Percentiles rank a stretch among this genome's conserved stretches.
Evolutionary conservation across 2,888 invertebrate species (phyloP).

Genomic region (Steinernema carpocapsae): DNA sequence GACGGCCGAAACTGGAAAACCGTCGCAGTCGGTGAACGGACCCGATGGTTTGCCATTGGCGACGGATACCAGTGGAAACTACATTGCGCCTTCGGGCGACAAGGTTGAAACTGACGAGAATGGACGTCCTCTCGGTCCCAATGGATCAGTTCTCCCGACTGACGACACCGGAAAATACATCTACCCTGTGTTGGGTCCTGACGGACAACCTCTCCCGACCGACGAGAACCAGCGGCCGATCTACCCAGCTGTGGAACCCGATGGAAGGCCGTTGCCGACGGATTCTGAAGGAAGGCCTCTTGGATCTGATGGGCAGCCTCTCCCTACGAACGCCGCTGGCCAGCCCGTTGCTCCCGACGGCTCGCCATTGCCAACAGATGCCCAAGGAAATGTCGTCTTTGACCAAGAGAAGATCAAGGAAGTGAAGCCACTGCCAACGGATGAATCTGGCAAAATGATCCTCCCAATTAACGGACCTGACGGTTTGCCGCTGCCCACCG

Average conservation of each 20-base stretch:
- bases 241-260: constrained; percentile 43
- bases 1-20: constrained; percentile 34
- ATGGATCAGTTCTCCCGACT: constrained; percentile 44
- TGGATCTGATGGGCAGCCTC: constrained; percentile 48
- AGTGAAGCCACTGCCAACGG: constrained; percentile 48
- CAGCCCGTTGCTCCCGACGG: constrained; percentile 47
- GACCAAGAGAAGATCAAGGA: constrained; percentile 41
- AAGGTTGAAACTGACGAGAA: constrained; percentile 43
- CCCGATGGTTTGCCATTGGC: constrained; percentile 38
- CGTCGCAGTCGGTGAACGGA: constrained; percentile 39
- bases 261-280: constrained; percentile 49
- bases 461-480: constrained; percentile 37
- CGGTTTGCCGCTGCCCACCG: constrained; percentile 42
- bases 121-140: constrained; percentile 44
- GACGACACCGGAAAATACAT: constrained; percentile 47
- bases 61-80: constrained; percentile 46
- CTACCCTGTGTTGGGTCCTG: constrained; percentile 47
- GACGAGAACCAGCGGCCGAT: constrained; percentile 37
- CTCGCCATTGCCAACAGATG: constrained; percentile 45
- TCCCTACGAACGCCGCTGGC: constrained; percentile 40
- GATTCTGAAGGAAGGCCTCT: constrained; percentile 44
- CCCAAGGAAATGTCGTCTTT: constrained; percentile 49
- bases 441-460: constrained; percentile 26
- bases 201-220: constrained; percentile 53
- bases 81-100: constrained; percentile 43